Conservation (phyloP, 1,140 invertebrate genomes). For the silkworm (Bombyx mori) region ASM3026992v2 NC_085111.1:13901501-13902000, state of each 20-base stretch:
- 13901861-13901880: slow-evolving; percentile 76
- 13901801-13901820: not conserved
- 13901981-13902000: slow-evolving; percentile 88
- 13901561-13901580: slow-evolving; percentile 55
- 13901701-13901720: too few relatives aligned
- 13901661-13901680: not conserved
- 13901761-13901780: not conserved
- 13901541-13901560: slow-evolving; percentile 85
- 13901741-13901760: too few relatives aligned
- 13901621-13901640: not conserved
- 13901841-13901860: slow-evolving; percentile 61
- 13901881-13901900: slow-evolving; percentile 83
- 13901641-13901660: not conserved
- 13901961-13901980: slow-evolving; percentile 95
- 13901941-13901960: slow-evolving; percentile 93
- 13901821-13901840: slow-evolving; percentile 64
- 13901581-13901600: slow-evolving; percentile 1
- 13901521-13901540: slow-evolving; percentile 86
- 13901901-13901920: slow-evolving; percentile 66
- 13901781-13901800: not conserved
- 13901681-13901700: too few relatives aligned
- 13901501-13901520: slow-evolving; percentile 89
- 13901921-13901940: slow-evolving; percentile 69
- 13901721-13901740: too few relatives aligned
- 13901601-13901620: not conserved